Evolutionary conservation across 2,888 invertebrate genomes (phyloP).

Genomic region (Sarcophaga caerulescens): DNA sequence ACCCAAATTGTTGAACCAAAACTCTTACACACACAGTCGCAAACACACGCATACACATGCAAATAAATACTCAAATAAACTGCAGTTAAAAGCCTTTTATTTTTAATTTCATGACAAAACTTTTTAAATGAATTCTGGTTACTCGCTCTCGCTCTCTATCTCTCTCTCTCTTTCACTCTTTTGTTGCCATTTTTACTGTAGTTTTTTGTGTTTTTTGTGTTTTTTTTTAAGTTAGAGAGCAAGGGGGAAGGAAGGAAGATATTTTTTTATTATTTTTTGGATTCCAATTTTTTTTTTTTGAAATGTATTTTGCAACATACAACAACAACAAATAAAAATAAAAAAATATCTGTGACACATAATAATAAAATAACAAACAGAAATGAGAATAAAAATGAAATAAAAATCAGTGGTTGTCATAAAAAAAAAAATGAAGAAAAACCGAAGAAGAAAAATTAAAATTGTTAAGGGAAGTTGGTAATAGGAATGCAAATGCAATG

Average conservation of each 20-base stretch:
- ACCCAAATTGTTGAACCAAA: neutral
- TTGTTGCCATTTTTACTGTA: neutral
- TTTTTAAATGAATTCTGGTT: slow-evolving; percentile 37
- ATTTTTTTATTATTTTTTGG: too few relatives aligned
- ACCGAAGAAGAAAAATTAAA: too few relatives aligned
- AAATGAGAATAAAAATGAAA: slow-evolving; percentile 37
- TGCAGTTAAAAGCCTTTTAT: slow-evolving; percentile 50
- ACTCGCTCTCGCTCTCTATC: neutral
- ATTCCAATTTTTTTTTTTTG: neutral
- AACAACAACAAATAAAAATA: too few relatives aligned
- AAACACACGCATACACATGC: neutral
- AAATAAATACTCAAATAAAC: slow-evolving; percentile 8
- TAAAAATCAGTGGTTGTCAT: slow-evolving; percentile 49
- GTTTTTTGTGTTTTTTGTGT: too few relatives aligned
- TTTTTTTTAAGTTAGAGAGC: neutral
- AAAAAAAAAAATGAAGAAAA: neutral
- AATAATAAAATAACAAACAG: slow-evolving; percentile 49
- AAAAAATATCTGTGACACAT: neutral
- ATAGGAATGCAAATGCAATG: neutral
- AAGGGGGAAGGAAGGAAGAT: too few relatives aligned
- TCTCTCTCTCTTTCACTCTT: neutral
- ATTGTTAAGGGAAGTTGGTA: too few relatives aligned
- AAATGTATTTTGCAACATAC: too few relatives aligned
- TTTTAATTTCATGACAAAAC: slow-evolving; percentile 65
- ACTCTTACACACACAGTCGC: too few relatives aligned